Evolutionary conservation across 2,797 vertebrate species (phyloP), one percentile per base, ranked within the genome.

Genomic region (Esox masquinongy): DNA sequence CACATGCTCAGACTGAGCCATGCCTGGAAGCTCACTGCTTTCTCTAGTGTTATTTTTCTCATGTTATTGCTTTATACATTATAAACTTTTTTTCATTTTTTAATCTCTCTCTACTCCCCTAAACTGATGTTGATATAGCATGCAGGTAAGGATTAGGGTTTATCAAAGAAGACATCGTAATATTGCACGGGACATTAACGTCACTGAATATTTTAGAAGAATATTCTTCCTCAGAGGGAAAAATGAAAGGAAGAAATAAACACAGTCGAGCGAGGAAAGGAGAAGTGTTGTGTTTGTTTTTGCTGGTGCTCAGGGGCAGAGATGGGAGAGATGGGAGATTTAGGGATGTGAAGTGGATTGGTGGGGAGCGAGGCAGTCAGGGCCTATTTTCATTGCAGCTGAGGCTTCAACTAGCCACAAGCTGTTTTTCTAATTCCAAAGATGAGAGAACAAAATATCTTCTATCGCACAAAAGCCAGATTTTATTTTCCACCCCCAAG

Each of bases 391-490:
- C 88, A 80, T 83, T 59, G 15, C 90, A 92, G 90, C 90, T 91
- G 87, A 87, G 91, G 87, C 90, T 86, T 89, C 77, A 66, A 73
- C 85, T 91, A 84, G 91, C 91, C 92, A 91, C 87, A 80, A 93
- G 91, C 90, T 82, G 84, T 91, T 92, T 88, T 87, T 91, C 80
- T 90, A 88, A 91, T 92, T 90, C 87, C 80, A 89, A 81, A 92
- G 89, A 91, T 83, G 89, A 91, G 88, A 86, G 89, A 86, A 82
- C 78, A 90, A 87, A 91, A 92, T 90, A 86, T 89, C 86, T 79
- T 79, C 77, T 75, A 74, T 79, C 83, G 72, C 81, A 87, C 77
- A 87, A 87, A 79, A 87, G 85, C 82, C 70, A 50, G 77, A 81
- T 88, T 88, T 90, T 61, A 64, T 80, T 84, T 80, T 79, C 80